Conservation (phyloP, 2,113 vertebrate species). For the Phrynosoma blainvillii region DNA sequence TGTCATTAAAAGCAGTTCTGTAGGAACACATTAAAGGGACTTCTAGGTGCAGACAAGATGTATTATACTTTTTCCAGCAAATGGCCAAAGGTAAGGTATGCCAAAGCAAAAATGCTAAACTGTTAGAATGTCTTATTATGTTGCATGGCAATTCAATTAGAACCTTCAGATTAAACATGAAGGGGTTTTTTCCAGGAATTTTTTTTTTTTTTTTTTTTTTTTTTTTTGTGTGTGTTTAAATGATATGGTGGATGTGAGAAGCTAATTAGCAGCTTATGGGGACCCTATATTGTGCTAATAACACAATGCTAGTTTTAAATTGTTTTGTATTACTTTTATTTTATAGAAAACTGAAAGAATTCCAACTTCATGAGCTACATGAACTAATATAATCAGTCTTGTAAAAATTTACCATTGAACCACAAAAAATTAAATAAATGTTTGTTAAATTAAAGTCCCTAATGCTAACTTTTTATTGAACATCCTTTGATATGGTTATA, state of each 20-base stretch:
- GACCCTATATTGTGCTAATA: constrained; percentile 31
- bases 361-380: constrained; percentile 18
- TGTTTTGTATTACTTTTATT: constrained; percentile 37
- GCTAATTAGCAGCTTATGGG: constrained; percentile 21
- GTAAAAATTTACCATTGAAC: constrained; percentile 25
- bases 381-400: constrained; percentile 13
- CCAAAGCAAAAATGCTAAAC: constrained; percentile 3
- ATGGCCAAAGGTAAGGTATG: neutral
- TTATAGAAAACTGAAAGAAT: constrained; percentile 38
- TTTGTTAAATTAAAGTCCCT: neutral
- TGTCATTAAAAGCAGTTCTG: constrained; percentile 9
- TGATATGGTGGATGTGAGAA: neutral
- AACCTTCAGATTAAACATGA: constrained; percentile 24
- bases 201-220: too few relatives aligned
- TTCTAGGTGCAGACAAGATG: neutral
- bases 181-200: constrained; percentile 17
- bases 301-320: constrained; percentile 35
- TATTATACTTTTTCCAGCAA: constrained; percentile 33
- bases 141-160: constrained; percentile 21
- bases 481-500: constrained; percentile 33
- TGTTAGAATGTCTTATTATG: constrained; percentile 11
- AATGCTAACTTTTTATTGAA: constrained; percentile 36
- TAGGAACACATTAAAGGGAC: neutral
- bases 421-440: constrained; percentile 24
- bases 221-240: too few relatives aligned